Evolutionary conservation across 2,888 invertebrate species (phyloP).

Genomic region (Psylliodes chrysocephalus): DNA sequence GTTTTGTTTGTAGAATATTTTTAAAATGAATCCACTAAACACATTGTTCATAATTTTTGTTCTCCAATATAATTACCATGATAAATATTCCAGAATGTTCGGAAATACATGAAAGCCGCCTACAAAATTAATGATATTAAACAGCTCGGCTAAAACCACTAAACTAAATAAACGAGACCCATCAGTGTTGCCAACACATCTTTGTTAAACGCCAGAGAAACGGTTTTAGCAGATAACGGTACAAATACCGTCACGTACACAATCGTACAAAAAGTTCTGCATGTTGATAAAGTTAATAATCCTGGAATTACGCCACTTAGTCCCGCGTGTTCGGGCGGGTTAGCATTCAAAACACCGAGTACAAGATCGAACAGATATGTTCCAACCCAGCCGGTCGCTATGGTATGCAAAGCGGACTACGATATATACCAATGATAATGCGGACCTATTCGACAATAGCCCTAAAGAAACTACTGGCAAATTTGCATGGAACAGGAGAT

Average conservation of each 20-base stretch:
- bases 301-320: constrained; percentile 29
- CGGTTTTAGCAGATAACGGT: constrained; percentile 19
- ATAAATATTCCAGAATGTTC: too few relatives aligned
- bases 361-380: constrained; percentile 32
- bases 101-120: too few relatives aligned
- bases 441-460: constrained; percentile 8
- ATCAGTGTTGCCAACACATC: neutral
- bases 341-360: constrained; percentile 23
- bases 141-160: neutral
- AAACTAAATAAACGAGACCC: neutral
- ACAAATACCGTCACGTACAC: constrained; percentile 22
- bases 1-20: too few relatives aligned
- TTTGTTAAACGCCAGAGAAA: neutral
- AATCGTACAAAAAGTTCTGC: constrained; percentile 29
- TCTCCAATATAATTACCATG: too few relatives aligned
- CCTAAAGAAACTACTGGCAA: neutral
- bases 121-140: too few relatives aligned
- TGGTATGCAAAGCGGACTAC: constrained; percentile 33
- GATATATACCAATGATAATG: constrained; percentile 35
- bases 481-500: neutral
- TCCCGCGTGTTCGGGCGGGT: constrained; percentile 1
- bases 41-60: too few relatives aligned
- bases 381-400: neutral
- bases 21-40: too few relatives aligned
- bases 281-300: constrained; percentile 33